phyloP scores from a whole-genome alignment of 1,140 invertebrate genomes.

The Drosophila setifemur region DNA sequence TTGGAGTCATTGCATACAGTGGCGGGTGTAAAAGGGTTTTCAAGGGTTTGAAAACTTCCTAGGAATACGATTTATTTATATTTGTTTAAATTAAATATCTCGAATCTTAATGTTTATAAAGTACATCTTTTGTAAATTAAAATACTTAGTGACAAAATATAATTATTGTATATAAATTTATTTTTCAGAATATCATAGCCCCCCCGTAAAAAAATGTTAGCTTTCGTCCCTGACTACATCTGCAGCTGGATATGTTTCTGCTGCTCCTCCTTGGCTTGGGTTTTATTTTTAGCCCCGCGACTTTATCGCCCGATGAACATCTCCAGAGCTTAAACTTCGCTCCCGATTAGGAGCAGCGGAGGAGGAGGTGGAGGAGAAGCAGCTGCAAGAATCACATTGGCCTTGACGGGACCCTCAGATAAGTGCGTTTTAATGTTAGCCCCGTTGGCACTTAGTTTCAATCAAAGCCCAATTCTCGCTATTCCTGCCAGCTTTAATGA shows the following conservation, averaged over 20 bases:
- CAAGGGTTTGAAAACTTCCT: too few species aligned
- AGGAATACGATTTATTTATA: too few species aligned
- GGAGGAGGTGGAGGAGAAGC: not conserved
- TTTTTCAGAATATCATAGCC: not conserved
- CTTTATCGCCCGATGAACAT: conserved; percentile 32
- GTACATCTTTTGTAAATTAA: too few species aligned
- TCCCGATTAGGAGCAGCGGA: conserved; percentile 46
- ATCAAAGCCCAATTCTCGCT: conserved; percentile 62
- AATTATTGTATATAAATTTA: not conserved
- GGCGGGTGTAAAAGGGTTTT: not conserved
- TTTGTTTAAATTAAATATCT: too few species aligned
- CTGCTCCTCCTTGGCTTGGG: conserved; percentile 11
- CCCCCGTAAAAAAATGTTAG: not conserved
- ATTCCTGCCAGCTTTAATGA: conserved; percentile 51
- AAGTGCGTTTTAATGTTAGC: conserved; percentile 78
- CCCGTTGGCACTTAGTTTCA: conserved; percentile 37
- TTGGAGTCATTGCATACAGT: not conserved
- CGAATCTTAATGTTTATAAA: too few species aligned
- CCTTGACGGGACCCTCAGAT: conserved; percentile 40
- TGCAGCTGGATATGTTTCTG: conserved; percentile 23
- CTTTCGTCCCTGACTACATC: not conserved
- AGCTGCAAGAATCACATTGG: conserved; percentile 28
- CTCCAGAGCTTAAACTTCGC: conserved; percentile 37
- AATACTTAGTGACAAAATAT: too few species aligned
- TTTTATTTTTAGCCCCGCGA: conserved; percentile 51